Percentiles rank a stretch among this genome's conserved stretches.
phyloP scores from a whole-genome alignment of 2,888 invertebrate species.

The Epirrita christyi region DNA sequence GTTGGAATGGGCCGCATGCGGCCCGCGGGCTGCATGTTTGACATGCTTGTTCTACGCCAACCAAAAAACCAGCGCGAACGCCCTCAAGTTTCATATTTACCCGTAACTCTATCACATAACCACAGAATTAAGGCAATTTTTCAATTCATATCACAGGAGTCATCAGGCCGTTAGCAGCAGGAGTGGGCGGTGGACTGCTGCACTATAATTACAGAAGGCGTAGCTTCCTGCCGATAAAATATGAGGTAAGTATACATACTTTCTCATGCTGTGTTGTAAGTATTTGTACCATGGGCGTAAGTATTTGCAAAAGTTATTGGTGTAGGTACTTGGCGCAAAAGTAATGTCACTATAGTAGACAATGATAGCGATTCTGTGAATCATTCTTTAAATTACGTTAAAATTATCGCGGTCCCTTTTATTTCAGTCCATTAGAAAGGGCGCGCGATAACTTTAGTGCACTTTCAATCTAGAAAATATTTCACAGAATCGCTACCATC shows the following conservation, averaged over 20 bases:
- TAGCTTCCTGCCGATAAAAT: constrained; percentile 42
- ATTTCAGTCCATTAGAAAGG: no score
- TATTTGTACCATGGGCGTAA: no score
- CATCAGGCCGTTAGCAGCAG: constrained; percentile 34
- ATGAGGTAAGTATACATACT: constrained; percentile 24
- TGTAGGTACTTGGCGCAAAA: no score
- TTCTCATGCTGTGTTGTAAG: constrained; percentile 34
- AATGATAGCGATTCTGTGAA: no score
- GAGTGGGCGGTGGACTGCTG: constrained; percentile 46
- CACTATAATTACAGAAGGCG: constrained; percentile 55
- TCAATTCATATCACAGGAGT: constrained; percentile 38
- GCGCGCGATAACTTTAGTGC: no score
- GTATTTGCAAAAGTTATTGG: neutral
- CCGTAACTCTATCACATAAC: constrained; percentile 2
- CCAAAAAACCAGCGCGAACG: neutral
- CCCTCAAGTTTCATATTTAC: constrained; percentile 1
- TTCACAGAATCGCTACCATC: no score
- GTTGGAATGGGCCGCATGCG: no score
- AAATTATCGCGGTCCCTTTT: no score
- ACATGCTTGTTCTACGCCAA: neutral
- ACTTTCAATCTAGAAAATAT: no score
- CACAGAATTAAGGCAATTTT: constrained; percentile 31
- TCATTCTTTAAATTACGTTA: no score
- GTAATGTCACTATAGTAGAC: no score
- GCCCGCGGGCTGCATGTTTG: no score